Evolutionary conservation across 2,797 vertebrate genomes (phyloP).

Genomic region (Anniella stebbinsi): DNA sequence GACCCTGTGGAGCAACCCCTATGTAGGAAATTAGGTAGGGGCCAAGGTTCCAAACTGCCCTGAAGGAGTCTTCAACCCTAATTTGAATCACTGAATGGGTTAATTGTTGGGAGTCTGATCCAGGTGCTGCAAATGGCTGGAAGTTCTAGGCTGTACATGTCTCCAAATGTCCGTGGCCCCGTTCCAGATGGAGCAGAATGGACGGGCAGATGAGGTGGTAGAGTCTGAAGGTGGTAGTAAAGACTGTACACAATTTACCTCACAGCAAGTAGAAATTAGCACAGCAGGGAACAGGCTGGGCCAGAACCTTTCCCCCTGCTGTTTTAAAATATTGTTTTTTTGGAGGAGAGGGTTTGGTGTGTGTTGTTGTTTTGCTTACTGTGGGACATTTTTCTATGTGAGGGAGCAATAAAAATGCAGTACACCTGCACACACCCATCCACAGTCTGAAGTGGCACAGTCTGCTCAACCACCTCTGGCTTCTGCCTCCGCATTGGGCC

Average conservation of each 20-base stretch:
- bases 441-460: neutral
- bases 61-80: neutral
- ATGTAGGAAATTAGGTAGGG: neutral
- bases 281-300: neutral
- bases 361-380: neutral
- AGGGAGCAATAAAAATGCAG: neutral
- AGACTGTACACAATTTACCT: neutral
- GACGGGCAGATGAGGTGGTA: neutral
- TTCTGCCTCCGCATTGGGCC: neutral
- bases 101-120: neutral
- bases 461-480: neutral
- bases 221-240: neutral
- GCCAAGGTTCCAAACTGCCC: neutral
- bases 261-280: neutral
- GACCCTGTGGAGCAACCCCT: neutral
- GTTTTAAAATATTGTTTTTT: neutral
- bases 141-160: neutral
- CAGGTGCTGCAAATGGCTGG: neutral
- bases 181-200: neutral
- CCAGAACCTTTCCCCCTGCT: neutral
- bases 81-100: neutral
- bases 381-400: neutral
- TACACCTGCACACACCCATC: too few relatives aligned
- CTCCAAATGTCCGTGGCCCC: neutral
- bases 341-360: neutral